A percentile compares a stretch with the other conserved stretches of the same genome.
These are phyloP conservation scores for Macrosoma leucophasiata DNA, from an alignment of 2,888 invertebrate genomes.

Conservation along the genomic window DNA sequence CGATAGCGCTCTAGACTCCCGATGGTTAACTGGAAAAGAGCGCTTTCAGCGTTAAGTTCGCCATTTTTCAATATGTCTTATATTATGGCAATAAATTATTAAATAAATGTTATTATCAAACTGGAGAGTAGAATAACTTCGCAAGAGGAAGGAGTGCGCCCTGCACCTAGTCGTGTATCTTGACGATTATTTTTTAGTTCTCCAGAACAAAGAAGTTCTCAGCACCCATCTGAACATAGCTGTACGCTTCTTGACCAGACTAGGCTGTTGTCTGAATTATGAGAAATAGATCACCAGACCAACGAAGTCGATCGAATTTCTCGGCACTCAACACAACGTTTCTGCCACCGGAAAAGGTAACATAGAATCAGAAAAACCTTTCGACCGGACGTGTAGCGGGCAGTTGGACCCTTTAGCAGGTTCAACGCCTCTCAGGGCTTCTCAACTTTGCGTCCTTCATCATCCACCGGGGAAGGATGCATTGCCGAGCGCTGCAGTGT, in stretches of 20 bases:
- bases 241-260: conserved; percentile 1
- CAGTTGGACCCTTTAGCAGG: conserved; percentile 17
- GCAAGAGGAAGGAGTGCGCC: conserved; percentile 11
- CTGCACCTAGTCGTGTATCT: conserved; percentile 17
- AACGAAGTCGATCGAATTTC: conserved; percentile 9
- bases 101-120: too few species aligned
- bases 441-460: conserved; percentile 24
- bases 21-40: too few species aligned
- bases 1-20: too few species aligned
- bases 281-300: conserved; percentile 9
- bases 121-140: conserved; percentile 19
- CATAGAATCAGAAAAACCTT: background rate
- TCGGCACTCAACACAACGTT: conserved; percentile 14
- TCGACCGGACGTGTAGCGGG: conserved; percentile 1
- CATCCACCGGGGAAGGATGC: conserved; percentile 19
- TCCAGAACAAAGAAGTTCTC: conserved; percentile 1
- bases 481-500: conserved; percentile 17
- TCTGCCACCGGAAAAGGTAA: conserved; percentile 11
- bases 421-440: conserved; percentile 18
- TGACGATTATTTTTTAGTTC: conserved; percentile 16
- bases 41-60: too few species aligned
- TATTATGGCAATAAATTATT: too few species aligned
- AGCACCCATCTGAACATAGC: conserved; percentile 1
- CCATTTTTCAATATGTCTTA: too few species aligned
- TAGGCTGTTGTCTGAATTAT: conserved; percentile 11